phyloP scores from a whole-genome alignment of 2,888 invertebrate genomes.

The Thera britannica region DNA sequence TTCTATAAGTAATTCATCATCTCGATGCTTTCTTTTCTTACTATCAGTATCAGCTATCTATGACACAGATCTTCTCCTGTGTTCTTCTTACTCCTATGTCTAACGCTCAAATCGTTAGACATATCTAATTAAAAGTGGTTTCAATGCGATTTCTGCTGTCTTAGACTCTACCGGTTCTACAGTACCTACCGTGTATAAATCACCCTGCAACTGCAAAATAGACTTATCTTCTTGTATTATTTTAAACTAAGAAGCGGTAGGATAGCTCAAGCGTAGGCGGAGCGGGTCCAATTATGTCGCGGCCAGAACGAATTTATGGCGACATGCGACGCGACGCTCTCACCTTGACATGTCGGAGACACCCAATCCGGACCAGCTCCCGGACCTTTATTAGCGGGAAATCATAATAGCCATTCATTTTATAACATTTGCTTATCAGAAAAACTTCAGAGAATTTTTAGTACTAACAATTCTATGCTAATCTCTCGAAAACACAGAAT shows the following conservation, averaged over 20 bases:
- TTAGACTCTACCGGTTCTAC: constrained; percentile 1
- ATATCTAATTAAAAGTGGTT: background rate
- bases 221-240: constrained; percentile 29
- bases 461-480: constrained; percentile 22
- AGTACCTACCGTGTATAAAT: constrained; percentile 7
- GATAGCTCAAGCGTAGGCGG: constrained; percentile 60
- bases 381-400: constrained; percentile 45
- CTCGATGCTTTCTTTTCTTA: too few relatives aligned
- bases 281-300: constrained; percentile 74
- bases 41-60: too few relatives aligned
- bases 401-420: constrained; percentile 17
- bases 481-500: constrained; percentile 31
- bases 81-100: too few relatives aligned
- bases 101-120: too few relatives aligned
- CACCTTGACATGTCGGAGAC: constrained; percentile 58
- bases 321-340: constrained; percentile 51
- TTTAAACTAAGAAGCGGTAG: constrained; percentile 33
- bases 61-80: too few relatives aligned
- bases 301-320: constrained; percentile 73
- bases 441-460: constrained; percentile 23
- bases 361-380: constrained; percentile 53
- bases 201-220: constrained; percentile 18
- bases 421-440: constrained; percentile 13
- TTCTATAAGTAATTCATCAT: too few relatives aligned
- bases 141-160: constrained; percentile 4